These are phyloP conservation scores for Gadus chalcogrammus DNA, from an alignment of 2,113 vertebrate genomes.

Conservation along the genomic window DNA sequence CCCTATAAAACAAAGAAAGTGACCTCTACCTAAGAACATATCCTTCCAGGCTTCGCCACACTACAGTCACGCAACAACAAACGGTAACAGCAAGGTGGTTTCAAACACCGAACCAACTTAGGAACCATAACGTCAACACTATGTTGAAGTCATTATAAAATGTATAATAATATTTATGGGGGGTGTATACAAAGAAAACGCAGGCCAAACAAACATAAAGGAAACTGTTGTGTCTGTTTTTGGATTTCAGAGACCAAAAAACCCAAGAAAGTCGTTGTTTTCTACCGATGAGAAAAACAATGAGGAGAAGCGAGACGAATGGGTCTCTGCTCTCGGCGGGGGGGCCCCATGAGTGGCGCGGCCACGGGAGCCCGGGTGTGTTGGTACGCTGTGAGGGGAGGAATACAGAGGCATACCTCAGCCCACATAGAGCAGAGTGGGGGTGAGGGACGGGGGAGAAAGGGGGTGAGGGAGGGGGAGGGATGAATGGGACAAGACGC, in stretches of 20 bases:
- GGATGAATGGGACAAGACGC: constrained; percentile 28
- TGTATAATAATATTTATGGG: background rate
- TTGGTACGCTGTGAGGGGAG: background rate
- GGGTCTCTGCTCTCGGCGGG: constrained; percentile 66
- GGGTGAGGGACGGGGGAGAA: constrained; percentile 25
- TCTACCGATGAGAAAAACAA: constrained; percentile 40
- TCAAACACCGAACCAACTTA: too few relatives aligned
- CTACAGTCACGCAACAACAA: too few relatives aligned
- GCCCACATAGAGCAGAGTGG: background rate
- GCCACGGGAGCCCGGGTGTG: constrained; percentile 27
- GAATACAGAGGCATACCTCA: background rate
- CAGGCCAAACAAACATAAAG: constrained; percentile 35
- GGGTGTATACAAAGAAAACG: constrained; percentile 19
- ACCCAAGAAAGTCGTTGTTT: constrained; percentile 15
- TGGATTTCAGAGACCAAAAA: constrained; percentile 45
- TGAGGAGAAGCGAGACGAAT: constrained; percentile 61
- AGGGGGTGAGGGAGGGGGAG: constrained; percentile 35
- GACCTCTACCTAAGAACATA: too few relatives aligned
- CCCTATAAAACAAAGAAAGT: too few relatives aligned
- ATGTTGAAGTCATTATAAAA: too few relatives aligned
- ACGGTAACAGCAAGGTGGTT: too few relatives aligned
- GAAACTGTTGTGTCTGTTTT: constrained; percentile 33
- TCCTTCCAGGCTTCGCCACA: too few relatives aligned
- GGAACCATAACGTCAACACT: too few relatives aligned
- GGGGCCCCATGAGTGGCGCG: constrained; percentile 58